Percentiles rank a stretch among this genome's conserved stretches.
phyloP scores from a whole-genome alignment of 1,140 invertebrate genomes.

The Penaeus vannamei region DNA sequence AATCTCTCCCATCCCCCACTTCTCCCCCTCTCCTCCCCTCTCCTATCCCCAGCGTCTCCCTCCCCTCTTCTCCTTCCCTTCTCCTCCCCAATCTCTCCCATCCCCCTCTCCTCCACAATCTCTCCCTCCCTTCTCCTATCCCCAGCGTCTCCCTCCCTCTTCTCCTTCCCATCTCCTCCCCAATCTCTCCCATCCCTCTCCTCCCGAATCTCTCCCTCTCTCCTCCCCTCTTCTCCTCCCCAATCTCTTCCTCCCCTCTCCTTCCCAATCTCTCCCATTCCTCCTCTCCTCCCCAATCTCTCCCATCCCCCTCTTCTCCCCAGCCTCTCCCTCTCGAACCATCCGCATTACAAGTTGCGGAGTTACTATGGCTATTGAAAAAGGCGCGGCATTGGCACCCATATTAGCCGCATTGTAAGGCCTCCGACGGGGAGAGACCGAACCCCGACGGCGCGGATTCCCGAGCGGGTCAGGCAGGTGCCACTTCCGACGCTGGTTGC shows the following conservation, averaged over 20 bases:
- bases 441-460: too few species aligned
- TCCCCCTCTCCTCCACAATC: constrained; percentile 11
- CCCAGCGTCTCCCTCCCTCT: background rate
- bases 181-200: too few species aligned
- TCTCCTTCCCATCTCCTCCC: background rate
- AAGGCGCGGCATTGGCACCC: too few species aligned
- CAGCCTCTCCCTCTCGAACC: too few species aligned
- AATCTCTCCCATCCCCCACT: background rate
- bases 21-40: background rate
- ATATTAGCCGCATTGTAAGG: too few species aligned
- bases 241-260: background rate
- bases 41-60: background rate
- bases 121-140: background rate
- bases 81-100: background rate
- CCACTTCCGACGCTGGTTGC: too few species aligned
- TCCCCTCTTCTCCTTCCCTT: background rate
- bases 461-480: too few species aligned
- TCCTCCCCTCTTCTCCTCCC: background rate
- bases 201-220: background rate
- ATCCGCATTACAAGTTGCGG: too few species aligned
- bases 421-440: too few species aligned
- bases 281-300: background rate
- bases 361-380: too few species aligned
- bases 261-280: background rate
- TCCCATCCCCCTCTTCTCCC: background rate